Evolutionary conservation across 2,113 vertebrate species (phyloP).

Genomic region (Tenrec ecaudatus): DNA sequence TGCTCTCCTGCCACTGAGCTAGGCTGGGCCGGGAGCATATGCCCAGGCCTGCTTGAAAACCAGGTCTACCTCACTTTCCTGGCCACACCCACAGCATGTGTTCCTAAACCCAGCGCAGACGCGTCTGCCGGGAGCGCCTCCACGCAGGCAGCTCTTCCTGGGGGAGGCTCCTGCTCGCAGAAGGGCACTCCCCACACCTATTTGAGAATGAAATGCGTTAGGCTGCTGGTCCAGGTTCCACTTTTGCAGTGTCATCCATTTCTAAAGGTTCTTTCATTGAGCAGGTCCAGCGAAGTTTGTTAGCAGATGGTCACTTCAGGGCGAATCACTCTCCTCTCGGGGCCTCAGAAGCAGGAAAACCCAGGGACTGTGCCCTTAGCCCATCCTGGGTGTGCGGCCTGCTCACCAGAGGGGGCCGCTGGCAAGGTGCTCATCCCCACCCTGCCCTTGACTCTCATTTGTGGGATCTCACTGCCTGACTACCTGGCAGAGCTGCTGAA

Average conservation of each 20-base stretch:
- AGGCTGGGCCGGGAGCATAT: neutral
- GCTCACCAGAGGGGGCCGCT: neutral
- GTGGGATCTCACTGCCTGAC: neutral
- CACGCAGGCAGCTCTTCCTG: neutral
- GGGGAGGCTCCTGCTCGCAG: neutral
- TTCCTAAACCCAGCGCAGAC: neutral
- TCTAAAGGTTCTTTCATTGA: neutral
- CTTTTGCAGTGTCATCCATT: neutral
- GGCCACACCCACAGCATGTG: neutral
- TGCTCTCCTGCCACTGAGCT: neutral
- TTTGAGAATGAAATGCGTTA: neutral
- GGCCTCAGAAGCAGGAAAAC: neutral
- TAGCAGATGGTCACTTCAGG: neutral
- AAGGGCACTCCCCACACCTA: neutral
- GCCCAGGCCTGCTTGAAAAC: neutral
- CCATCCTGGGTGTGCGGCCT: too few species aligned
- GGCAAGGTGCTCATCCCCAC: neutral
- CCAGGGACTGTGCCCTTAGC: accelerated
- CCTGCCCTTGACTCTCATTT: neutral
- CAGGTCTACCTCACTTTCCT: neutral
- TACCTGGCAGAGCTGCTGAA: neutral
- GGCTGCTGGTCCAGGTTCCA: neutral
- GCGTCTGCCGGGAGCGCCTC: neutral
- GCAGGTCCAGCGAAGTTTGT: neutral
- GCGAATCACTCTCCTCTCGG: neutral